Conservation (phyloP, 2,888 invertebrate genomes). For the Phyllotreta striolata region DNA sequence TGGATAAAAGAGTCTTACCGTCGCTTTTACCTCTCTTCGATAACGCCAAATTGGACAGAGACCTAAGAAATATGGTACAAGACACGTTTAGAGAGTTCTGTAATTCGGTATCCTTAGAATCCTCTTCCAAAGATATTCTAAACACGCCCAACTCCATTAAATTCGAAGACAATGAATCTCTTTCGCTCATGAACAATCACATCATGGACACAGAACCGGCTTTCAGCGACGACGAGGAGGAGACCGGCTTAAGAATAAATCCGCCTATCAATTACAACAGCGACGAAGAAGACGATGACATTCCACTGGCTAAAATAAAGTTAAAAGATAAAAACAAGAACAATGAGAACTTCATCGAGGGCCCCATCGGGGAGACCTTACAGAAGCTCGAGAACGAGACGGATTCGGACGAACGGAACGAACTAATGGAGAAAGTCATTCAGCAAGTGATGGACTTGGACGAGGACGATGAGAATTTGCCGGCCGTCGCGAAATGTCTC, state of each 20-base stretch:
- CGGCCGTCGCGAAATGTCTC: constrained; percentile 67
- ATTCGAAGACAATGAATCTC: constrained; percentile 23
- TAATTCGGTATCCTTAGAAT: constrained; percentile 53
- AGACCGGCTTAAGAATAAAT: constrained; percentile 59
- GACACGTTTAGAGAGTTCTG: constrained; percentile 94
- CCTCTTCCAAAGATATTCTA: constrained; percentile 47
- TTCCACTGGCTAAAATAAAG: constrained; percentile 79
- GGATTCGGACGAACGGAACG: constrained; percentile 68
- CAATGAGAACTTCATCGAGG: constrained; percentile 62
- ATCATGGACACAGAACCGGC: constrained; percentile 72
- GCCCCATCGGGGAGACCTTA: constrained; percentile 66
- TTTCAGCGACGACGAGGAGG: constrained; percentile 89
- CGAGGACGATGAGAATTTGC: constrained; percentile 68
- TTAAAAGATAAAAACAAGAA: constrained; percentile 65
- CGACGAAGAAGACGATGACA: constrained; percentile 71
- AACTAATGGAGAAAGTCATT: constrained; percentile 62
- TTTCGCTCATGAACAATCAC: constrained; percentile 59
- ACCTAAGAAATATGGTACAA: constrained; percentile 82
- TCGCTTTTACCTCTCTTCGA: constrained; percentile 87
- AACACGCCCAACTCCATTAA: constrained; percentile 37
- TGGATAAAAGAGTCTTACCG: constrained; percentile 91
- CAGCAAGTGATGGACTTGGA: constrained; percentile 66
- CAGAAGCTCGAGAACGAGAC: constrained; percentile 67
- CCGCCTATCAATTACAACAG: constrained; percentile 68
- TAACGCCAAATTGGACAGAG: constrained; percentile 85